Percentiles rank a stretch among this genome's conserved stretches.
Evolutionary conservation across 2,888 invertebrate species (phyloP).

Genomic region (Leucophora obtusa): DNA sequence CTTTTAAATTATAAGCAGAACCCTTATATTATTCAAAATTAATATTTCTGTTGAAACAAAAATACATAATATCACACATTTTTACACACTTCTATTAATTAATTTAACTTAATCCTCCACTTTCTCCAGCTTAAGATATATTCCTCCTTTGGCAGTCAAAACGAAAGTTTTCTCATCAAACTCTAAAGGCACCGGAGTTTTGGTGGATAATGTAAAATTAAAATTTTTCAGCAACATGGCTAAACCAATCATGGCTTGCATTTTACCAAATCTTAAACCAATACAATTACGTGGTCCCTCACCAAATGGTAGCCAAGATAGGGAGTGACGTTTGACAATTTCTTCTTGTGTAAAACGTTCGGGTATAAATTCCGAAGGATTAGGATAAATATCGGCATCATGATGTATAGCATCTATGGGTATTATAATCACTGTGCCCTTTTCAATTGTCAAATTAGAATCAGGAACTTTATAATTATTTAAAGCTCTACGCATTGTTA

Average conservation of each 20-base stretch:
- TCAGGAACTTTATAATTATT: constrained; percentile 74
- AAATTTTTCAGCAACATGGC: constrained; percentile 71
- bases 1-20: too few relatives aligned
- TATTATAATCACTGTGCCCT: constrained; percentile 80
- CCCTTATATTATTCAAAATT: too few relatives aligned
- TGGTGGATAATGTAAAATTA: constrained; percentile 67
- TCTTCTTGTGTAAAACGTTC: constrained; percentile 77
- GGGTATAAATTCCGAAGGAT: constrained; percentile 79
- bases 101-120: constrained; percentile 12
- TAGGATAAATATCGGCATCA: constrained; percentile 78
- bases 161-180: constrained; percentile 67
- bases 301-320: constrained; percentile 74
- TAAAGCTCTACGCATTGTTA: constrained; percentile 74
- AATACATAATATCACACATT: too few relatives aligned
- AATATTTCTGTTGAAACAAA: too few relatives aligned
- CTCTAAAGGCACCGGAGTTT: constrained; percentile 71
- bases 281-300: constrained; percentile 76
- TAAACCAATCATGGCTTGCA: constrained; percentile 74
- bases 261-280: constrained; percentile 76
- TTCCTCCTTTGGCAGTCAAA: constrained; percentile 69
- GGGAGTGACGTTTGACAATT: constrained; percentile 69
- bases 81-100: too few relatives aligned
- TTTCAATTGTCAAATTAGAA: constrained; percentile 78
- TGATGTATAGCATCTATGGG: constrained; percentile 79
- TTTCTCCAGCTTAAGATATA: constrained; percentile 70